Evolutionary conservation across 2,888 invertebrate genomes (phyloP).

Genomic region (Oligia fasciuncula): DNA sequence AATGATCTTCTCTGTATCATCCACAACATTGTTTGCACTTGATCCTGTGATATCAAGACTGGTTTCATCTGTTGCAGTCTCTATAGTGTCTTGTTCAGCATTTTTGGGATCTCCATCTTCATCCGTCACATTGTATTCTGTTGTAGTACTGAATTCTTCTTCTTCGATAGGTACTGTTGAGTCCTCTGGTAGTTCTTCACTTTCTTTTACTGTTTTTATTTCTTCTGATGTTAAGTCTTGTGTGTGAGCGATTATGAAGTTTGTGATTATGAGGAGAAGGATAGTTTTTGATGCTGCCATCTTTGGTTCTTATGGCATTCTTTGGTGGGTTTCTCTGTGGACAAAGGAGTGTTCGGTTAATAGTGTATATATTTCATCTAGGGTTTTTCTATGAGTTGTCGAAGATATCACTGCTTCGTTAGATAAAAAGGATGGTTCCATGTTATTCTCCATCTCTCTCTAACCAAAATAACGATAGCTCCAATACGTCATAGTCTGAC

Average conservation of each 20-base stretch:
- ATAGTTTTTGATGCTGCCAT: slow-evolving; percentile 58
- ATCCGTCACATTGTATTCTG: slow-evolving; percentile 28
- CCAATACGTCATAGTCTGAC: not conserved
- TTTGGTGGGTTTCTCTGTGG: slow-evolving; percentile 59
- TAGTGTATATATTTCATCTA: not conserved
- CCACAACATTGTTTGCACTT: slow-evolving; percentile 73
- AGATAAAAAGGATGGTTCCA: not conserved
- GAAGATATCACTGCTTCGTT: too few relatives aligned
- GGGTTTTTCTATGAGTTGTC: not conserved
- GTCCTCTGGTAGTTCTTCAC: slow-evolving; percentile 45
- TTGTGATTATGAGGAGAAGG: slow-evolving; percentile 45
- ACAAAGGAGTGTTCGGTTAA: slow-evolving; percentile 36
- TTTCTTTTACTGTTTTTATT: slow-evolving; percentile 43
- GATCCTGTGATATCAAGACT: slow-evolving; percentile 56
- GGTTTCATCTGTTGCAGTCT: slow-evolving; percentile 54
- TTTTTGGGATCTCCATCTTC: slow-evolving; percentile 14
- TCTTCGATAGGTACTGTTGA: slow-evolving; percentile 48
- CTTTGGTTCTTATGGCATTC: slow-evolving; percentile 57
- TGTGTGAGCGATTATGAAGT: slow-evolving; percentile 43
- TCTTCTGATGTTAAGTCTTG: slow-evolving; percentile 56
- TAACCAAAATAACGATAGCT: not conserved
- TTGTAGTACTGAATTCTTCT: slow-evolving; percentile 55
- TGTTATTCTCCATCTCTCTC: not conserved
- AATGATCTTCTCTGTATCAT: slow-evolving; percentile 50
- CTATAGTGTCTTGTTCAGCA: slow-evolving; percentile 42